A percentile compares a stretch with the other conserved stretches of the same genome.
Conservation (phyloP, 92 coral and sea anemone genomes). For the Porites evermanni region DNA sequence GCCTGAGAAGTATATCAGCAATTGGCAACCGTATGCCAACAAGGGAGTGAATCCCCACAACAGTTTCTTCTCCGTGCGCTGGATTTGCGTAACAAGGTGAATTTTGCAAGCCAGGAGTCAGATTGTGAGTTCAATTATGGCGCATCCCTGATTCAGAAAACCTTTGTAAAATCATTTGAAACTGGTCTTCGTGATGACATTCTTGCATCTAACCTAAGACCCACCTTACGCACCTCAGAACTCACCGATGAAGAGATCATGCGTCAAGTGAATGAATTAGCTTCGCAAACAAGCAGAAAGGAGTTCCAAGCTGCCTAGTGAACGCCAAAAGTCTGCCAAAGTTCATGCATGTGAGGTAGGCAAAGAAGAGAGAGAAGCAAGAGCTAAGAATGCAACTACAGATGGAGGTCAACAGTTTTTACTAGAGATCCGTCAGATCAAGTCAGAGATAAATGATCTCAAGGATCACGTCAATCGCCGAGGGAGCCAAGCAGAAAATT, state of each 20-base stretch:
- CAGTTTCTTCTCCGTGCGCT: slow-evolving; percentile 56
- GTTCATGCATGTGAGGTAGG: slow-evolving; percentile 37
- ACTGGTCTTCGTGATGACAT: slow-evolving; percentile 65
- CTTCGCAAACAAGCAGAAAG: slow-evolving; percentile 62
- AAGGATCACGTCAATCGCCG: slow-evolving; percentile 48
- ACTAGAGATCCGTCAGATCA: slow-evolving; percentile 44
- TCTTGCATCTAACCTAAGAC: slow-evolving; percentile 31
- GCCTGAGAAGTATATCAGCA: slow-evolving; percentile 52
- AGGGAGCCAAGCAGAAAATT: slow-evolving; percentile 18
- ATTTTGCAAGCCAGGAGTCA: slow-evolving; percentile 73
- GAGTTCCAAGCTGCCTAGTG: slow-evolving; percentile 56
- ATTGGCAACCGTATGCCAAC: slow-evolving; percentile 36
- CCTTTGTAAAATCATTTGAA: slow-evolving; percentile 63
- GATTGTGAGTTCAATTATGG: slow-evolving; percentile 76
- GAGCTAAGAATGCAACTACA: slow-evolving; percentile 16
- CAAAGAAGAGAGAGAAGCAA: slow-evolving; percentile 12
- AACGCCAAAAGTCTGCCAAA: slow-evolving; percentile 22
- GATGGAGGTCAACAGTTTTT: slow-evolving; percentile 21
- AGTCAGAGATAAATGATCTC: slow-evolving; percentile 54
- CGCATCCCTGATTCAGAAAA: slow-evolving; percentile 55
- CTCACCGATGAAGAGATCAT: slow-evolving; percentile 57
- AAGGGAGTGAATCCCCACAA: slow-evolving; percentile 44
- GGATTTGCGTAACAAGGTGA: slow-evolving; percentile 66
- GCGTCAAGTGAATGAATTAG: slow-evolving; percentile 70
- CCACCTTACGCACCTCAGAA: slow-evolving; percentile 24